Conservation (phyloP, 2,888 invertebrate species). For the Dynastes hyllus region DNA sequence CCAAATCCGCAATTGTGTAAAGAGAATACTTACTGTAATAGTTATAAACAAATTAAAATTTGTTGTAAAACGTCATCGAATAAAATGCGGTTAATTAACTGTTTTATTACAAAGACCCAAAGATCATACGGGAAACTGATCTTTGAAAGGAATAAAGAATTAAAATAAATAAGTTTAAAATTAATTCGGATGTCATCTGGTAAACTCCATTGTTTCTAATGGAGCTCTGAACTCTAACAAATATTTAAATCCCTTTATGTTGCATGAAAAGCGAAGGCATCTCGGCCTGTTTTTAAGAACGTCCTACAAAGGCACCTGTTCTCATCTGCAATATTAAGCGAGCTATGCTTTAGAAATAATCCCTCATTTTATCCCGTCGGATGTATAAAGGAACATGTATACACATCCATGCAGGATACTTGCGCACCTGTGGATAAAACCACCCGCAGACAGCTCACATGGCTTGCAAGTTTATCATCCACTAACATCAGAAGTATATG, state of each 20-base stretch:
- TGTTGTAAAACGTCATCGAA: too few species aligned
- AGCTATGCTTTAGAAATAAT: conserved; percentile 51
- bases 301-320: conserved; percentile 49
- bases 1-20: too few species aligned
- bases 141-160: too few species aligned
- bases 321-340: conserved; percentile 51
- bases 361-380: conserved; percentile 46
- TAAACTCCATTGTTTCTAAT: too few species aligned
- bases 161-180: too few species aligned
- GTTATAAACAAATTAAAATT: too few species aligned
- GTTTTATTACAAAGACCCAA: too few species aligned
- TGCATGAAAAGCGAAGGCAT: background rate
- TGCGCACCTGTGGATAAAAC: conserved; percentile 35
- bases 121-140: too few species aligned
- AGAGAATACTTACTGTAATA: too few species aligned
- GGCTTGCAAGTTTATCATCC: conserved; percentile 29
- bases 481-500: conserved; percentile 6
- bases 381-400: background rate
- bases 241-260: background rate
- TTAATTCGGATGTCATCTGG: too few species aligned
- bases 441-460: conserved; percentile 29
- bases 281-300: background rate
- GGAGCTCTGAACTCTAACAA: too few species aligned
- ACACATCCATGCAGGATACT: background rate
- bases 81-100: too few species aligned